These are phyloP conservation scores for Ceryle rudis DNA, from an alignment of 2,797 vertebrate species.

Conservation along the genomic window DNA sequence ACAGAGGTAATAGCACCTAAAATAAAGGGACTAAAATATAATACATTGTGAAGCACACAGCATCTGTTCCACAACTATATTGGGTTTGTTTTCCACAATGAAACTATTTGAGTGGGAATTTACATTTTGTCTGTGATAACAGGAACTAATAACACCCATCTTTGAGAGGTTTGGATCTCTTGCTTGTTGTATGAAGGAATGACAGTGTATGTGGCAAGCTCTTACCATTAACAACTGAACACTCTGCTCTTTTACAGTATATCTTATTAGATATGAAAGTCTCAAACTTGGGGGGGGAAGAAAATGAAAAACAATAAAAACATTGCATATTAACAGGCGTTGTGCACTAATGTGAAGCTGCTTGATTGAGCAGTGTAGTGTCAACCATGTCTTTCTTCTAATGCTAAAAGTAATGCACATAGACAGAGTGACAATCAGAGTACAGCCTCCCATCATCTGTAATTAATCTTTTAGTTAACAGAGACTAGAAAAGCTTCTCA, in stretches of 20 bases:
- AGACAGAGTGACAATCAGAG: slow-evolving; percentile 85
- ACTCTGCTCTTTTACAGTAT: not conserved
- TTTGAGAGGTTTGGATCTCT: not conserved
- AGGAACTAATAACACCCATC: not conserved
- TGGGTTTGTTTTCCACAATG: not conserved
- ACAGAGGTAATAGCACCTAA: not conserved
- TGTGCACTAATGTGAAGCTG: slow-evolving; percentile 67
- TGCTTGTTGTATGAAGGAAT: not conserved
- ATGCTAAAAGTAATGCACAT: slow-evolving; percentile 83
- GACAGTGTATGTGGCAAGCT: not conserved
- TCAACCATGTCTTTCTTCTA: slow-evolving; percentile 82
- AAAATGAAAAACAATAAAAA: slow-evolving; percentile 68
- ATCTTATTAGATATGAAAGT: slow-evolving; percentile 25
- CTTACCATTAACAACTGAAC: not conserved
- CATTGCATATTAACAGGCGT: slow-evolving; percentile 71
- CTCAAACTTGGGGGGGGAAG: not conserved
- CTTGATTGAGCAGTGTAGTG: slow-evolving; percentile 76
- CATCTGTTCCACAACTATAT: not conserved
- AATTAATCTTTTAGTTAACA: slow-evolving; percentile 97
- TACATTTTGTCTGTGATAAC: not conserved
- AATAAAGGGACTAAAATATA: not conserved
- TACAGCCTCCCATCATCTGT: slow-evolving; percentile 84
- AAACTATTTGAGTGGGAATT: not conserved
- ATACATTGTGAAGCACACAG: not conserved
- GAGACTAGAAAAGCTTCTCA: slow-evolving; percentile 88